These are phyloP conservation scores for Yponomeuta cagnagella DNA, from an alignment of 2,888 invertebrate species.

Conservation along the genomic window DNA sequence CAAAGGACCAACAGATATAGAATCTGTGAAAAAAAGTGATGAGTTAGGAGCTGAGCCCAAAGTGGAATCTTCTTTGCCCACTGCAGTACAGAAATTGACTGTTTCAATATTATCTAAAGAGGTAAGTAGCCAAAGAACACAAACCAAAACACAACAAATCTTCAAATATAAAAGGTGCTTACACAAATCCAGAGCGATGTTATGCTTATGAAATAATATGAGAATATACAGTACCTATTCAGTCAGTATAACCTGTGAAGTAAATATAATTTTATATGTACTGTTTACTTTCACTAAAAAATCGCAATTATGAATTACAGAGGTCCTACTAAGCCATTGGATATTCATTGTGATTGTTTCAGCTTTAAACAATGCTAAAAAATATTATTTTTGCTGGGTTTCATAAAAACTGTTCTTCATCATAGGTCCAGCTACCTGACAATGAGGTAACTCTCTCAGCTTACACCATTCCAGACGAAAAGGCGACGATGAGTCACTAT, in stretches of 20 bases:
- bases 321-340: too few relatives aligned
- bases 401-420: neutral
- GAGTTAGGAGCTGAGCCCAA: constrained; percentile 37
- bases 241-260: too few relatives aligned
- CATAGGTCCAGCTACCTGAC: constrained; percentile 80
- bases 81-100: constrained; percentile 79
- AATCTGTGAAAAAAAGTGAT: constrained; percentile 52
- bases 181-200: too few relatives aligned
- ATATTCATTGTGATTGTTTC: too few relatives aligned
- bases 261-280: too few relatives aligned
- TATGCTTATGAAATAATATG: too few relatives aligned
- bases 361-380: neutral
- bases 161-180: too few relatives aligned
- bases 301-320: too few relatives aligned
- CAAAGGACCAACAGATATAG: constrained; percentile 53
- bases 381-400: neutral
- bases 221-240: too few relatives aligned
- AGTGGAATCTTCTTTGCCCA: constrained; percentile 59
- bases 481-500: constrained; percentile 83
- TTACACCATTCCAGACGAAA: constrained; percentile 85
- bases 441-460: constrained; percentile 90
- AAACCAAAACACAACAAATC: neutral
- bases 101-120: constrained; percentile 86
- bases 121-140: constrained; percentile 52
- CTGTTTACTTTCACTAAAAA: too few relatives aligned